phyloP scores from a whole-genome alignment of 2,888 invertebrate species.

The Spodoptera littoralis region DNA sequence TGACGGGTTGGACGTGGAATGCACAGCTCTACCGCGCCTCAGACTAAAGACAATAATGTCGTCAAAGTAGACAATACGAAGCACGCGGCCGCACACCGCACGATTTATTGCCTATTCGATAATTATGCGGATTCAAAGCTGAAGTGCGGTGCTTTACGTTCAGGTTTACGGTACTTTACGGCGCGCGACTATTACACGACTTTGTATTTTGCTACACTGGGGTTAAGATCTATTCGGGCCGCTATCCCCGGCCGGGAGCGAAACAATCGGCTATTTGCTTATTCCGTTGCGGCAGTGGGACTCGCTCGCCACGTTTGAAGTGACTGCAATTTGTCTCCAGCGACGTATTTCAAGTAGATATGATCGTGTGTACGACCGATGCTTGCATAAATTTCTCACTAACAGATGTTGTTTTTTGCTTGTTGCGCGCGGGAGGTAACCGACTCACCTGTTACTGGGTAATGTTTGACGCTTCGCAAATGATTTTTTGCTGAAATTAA shows the following conservation, averaged over 20 bases:
- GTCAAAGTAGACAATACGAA: slow-evolving; percentile 62
- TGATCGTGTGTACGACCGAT: slow-evolving; percentile 82
- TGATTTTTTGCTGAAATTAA: slow-evolving; percentile 83
- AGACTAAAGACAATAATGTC: slow-evolving; percentile 63
- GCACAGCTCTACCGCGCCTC: slow-evolving; percentile 30
- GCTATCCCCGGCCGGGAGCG: slow-evolving; percentile 61
- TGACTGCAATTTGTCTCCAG: slow-evolving; percentile 85
- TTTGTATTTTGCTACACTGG: slow-evolving; percentile 73
- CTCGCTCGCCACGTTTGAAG: slow-evolving; percentile 81
- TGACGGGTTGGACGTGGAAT: slow-evolving; percentile 50
- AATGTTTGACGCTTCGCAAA: slow-evolving; percentile 74
- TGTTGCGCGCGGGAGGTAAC: slow-evolving; percentile 75
- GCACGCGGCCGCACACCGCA: slow-evolving; percentile 66
- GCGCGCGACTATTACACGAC: slow-evolving; percentile 68
- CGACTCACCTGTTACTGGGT: slow-evolving; percentile 81
- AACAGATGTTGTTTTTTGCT: slow-evolving; percentile 83
- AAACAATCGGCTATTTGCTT: slow-evolving; percentile 80
- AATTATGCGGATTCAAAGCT: slow-evolving; percentile 85
- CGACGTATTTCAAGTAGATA: slow-evolving; percentile 85
- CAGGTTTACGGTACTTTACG: slow-evolving; percentile 79
- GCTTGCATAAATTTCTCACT: slow-evolving; percentile 81
- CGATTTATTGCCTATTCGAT: slow-evolving; percentile 84
- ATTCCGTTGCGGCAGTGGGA: slow-evolving; percentile 74
- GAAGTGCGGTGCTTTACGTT: slow-evolving; percentile 79
- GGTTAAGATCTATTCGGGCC: slow-evolving; percentile 68